phyloP scores from a whole-genome alignment of 1,140 invertebrate genomes.

The Nasonia giraulti region DNA sequence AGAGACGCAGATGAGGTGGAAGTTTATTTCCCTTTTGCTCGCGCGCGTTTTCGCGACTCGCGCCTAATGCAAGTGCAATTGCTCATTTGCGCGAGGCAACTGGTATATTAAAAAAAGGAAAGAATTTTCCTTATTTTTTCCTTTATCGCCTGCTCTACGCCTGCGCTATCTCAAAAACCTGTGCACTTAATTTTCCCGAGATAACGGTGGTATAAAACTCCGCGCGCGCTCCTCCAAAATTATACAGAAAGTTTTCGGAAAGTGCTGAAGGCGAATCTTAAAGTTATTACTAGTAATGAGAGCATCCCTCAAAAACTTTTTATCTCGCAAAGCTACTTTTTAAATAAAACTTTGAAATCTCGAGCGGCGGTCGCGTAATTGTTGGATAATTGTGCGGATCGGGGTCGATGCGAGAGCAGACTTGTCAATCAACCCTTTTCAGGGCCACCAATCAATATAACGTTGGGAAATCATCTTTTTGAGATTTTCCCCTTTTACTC shows the following conservation, averaged over 20 bases:
- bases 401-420: no score
- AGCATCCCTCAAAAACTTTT: neutral
- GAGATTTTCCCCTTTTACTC: no score
- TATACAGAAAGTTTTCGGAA: neutral
- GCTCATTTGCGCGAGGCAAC: neutral
- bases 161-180: neutral
- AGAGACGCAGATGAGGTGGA: neutral
- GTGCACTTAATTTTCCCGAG: no score
- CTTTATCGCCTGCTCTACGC: neutral
- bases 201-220: no score
- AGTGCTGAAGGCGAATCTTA: slow-evolving; percentile 9
- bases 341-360: neutral
- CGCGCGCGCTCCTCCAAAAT: neutral
- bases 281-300: neutral
- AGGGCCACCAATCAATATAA: no score
- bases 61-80: neutral
- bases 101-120: neutral
- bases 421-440: no score
- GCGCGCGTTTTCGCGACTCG: no score
- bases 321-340: neutral
- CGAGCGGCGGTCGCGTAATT: no score
- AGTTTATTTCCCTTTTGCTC: neutral
- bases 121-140: neutral
- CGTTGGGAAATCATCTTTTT: no score
- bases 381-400: no score